phyloP scores from a whole-genome alignment of 92 coral and sea anemone species.

The Actinostola sp. region DNA sequence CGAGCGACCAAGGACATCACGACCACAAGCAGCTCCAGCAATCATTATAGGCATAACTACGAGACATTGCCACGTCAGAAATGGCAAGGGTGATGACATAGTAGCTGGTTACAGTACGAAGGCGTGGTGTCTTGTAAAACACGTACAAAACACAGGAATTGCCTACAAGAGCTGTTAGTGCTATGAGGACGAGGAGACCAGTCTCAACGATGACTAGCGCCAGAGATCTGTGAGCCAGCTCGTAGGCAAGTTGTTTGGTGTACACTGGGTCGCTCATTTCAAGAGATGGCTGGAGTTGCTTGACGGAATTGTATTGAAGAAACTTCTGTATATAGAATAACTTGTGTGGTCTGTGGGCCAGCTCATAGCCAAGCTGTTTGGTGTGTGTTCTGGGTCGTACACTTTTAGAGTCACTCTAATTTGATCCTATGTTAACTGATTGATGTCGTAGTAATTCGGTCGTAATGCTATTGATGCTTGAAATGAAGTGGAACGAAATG shows the following conservation, averaged over 20 bases:
- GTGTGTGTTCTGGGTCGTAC: no score
- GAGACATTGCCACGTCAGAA: conserved; percentile 20
- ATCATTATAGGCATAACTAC: conserved; percentile 20
- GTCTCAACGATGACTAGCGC: conserved; percentile 21
- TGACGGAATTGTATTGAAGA: no score
- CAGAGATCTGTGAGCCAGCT: conserved; percentile 22
- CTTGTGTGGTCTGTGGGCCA: no score
- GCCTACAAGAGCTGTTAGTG: conserved; percentile 23
- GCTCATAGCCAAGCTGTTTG: no score
- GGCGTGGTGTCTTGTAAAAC: conserved; percentile 25
- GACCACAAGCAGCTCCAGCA: conserved; percentile 2
- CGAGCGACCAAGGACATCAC: conserved; percentile 4
- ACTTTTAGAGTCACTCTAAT: no score
- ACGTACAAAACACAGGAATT: conserved; percentile 23
- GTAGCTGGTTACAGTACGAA: conserved; percentile 27
- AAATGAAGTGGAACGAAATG: no score
- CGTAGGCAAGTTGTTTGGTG: not conserved
- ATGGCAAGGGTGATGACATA: conserved; percentile 29
- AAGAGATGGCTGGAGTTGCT: no score
- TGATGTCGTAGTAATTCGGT: no score
- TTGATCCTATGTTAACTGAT: no score
- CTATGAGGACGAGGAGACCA: conserved; percentile 18
- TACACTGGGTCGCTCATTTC: conserved; percentile 1
- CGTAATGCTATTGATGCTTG: no score
- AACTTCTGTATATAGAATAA: no score